Evolutionary conservation across 2,888 invertebrate species (phyloP), one percentile per base, ranked within the genome.

Genomic region (Chrysomela aeneicollis): DNA sequence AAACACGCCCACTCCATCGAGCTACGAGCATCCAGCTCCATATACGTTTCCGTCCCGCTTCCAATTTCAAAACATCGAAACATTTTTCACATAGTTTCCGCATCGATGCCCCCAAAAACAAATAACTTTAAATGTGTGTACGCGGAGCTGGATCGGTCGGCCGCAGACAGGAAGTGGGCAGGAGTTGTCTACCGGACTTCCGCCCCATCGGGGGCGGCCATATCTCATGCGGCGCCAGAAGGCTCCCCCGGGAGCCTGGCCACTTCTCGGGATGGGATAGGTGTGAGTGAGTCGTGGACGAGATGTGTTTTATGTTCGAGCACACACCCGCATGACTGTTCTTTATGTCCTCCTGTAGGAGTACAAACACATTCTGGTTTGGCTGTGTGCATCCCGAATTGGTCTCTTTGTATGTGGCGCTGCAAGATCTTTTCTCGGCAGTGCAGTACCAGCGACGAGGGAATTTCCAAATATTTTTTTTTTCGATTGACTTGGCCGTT

Each of bases 141-240:
- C 65, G 70, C 62, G 64, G 66, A 62, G 67, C 63, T 64, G 26
- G 63, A 67, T 75, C 71, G 79, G 79, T 71, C 67, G 70, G 70
- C 78, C 79, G 72, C 79, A 79, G 77, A 78, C 76, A 71, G 76
- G 77, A 76, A 74, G 71, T 71, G 74, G 74, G 71, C 69, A 69
- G 73, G 75, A 70, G 73, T 71, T 74, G 76, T 77, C 76, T 73
- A 75, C 77, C 78, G 79, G 79, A 79, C 77, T 72, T 78, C 79
- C 78, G 76, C 73, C 73, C 71, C 73, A 70, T 70, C 72, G 74
- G 77, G 72, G 73, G 71, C 64, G 67, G 66, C 74, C 76, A 77
- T 78, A 76, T 77, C 76, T 80, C 77, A 78, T 74, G 71, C 64
- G 80, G 78, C 78, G 77, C 77, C 78, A 74, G 72, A 72, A 74